Evolutionary conservation across 2,797 vertebrate genomes (phyloP), one percentile per base, ranked within the genome.

Genomic region (Alca torda): DNA sequence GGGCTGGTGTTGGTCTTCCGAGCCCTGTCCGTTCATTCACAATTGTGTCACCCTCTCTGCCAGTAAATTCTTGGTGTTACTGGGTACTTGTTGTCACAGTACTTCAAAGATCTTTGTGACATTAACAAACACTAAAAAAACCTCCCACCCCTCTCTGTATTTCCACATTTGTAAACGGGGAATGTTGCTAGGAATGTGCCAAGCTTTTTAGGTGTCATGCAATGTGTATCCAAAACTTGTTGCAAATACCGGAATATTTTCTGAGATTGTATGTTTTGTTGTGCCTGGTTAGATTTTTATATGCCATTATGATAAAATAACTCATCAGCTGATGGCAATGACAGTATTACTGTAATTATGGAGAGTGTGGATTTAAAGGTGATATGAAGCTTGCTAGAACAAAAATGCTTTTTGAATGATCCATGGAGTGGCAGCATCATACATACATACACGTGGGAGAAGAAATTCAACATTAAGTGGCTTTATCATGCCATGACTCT

Each of bases 31-130:
- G n/a, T 96, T 83, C 67, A 84, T 93, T 96, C 89, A 89, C 94
- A 95, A 95, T 97, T 92, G 85, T 93, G 82, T 97, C 93, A 37
- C 65, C 73, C 19, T 92, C 84, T 89, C 50, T 89, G 82, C 74
- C 76, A 64, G 92, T 97, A 95, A 97, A 93, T 90, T 88, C 78
- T 88, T 89, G 76, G 64, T 90, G 19, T 84, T 91, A 84, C 46
- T 92, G 60, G 67, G 37, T 92, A 72, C 81, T 97, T 93, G 56
- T 46, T 92, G 80, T 96, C 84, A 70, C 68, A 82, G 41, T 90
- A 54, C 89, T 88, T 96, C 86, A 83, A 92, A 96, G 95, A 87
- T 93, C 79, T 76, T 80, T 41, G 33, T 86, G 69, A 75, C 33
- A 4, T 68, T 90, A 76, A 82, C 89, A 84, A 65, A 68, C 30